Evolutionary conservation across 2,113 vertebrate species (phyloP), one percentile per base, ranked within the genome.

Genomic region (Scolopax mira): DNA sequence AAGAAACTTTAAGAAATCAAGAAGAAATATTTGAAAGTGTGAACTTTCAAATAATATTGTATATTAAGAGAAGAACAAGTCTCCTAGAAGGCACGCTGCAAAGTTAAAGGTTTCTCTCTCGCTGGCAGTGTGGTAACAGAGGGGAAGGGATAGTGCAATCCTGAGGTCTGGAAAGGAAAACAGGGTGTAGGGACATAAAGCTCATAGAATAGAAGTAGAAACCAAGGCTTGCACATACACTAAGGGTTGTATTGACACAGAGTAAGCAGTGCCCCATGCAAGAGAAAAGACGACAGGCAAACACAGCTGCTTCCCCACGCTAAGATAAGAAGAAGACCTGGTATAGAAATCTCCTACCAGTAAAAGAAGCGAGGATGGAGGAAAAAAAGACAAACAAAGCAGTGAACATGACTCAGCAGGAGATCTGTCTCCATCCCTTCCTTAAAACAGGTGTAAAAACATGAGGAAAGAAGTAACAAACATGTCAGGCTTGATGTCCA

Each of bases 301-400:
- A 94, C 91, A 91, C 95, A 96, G 93, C 93, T 95, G 94, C 88
- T 95, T 88, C 81, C 67, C 62, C 41, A 66, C 64, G 25, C 41
- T 25, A 93, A 91, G 79, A 94, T 93, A 96, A 96, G 82, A 88
- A 95, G 78, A 91, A 96, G 89, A 94, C n/a, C 31, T 14, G 12
- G 72, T 19, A 62, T 1, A 70, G 74, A 96, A 96, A 79, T 39
- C 70, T 93, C 55, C 60, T 23, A 60, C 52, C 61, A 61, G 35
- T 41, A 35, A 51, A 92, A 94, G 71, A 85, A 79, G 72, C 35
- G 1, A 58, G 74, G 52, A 67, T 12, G 46, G 44, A 81, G 27
- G 23, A 28, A 55, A 14, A 48, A 67, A 35, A 82, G 17, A 44
- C 24, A 71, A 78, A 71, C n/a, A 79, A 65, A 88, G n/a, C 16